phyloP scores from a whole-genome alignment of 1,140 invertebrate genomes.

The Anagrus nilaparvatae region DNA sequence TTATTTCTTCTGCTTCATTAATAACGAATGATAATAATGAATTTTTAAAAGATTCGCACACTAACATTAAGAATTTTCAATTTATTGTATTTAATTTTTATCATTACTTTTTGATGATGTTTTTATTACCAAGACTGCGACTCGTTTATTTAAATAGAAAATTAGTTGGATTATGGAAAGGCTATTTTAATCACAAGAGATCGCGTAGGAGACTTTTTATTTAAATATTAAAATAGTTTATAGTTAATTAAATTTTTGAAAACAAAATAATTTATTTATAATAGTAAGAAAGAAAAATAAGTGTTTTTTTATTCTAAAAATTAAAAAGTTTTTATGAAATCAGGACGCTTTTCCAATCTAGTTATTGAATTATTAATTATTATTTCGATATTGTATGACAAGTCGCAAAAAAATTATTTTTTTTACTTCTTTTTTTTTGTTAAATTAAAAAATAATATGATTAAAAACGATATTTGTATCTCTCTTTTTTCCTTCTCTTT shows the following conservation, averaged over 20 bases:
- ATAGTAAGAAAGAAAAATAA: slow-evolving; percentile 12
- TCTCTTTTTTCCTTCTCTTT: slow-evolving; percentile 19
- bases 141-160: slow-evolving; percentile 50
- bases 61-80: slow-evolving; percentile 5
- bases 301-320: background rate
- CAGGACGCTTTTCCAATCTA: slow-evolving; percentile 8
- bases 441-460: slow-evolving; percentile 1
- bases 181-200: slow-evolving; percentile 66
- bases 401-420: slow-evolving; percentile 12
- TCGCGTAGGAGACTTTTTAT: slow-evolving; percentile 51
- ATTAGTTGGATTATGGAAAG: slow-evolving; percentile 65
- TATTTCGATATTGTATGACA: slow-evolving; percentile 17
- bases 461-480: slow-evolving; percentile 23
- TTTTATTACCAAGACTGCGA: slow-evolving; percentile 29
- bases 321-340: background rate
- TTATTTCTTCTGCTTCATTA: slow-evolving; percentile 16
- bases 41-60: slow-evolving; percentile 8
- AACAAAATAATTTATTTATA: too few species aligned
- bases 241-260: slow-evolving; percentile 16
- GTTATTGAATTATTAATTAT: too few species aligned
- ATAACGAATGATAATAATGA: too few species aligned
- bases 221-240: slow-evolving; percentile 14
- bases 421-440: slow-evolving; percentile 8
- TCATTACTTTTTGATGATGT: slow-evolving; percentile 19
- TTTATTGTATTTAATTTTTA: slow-evolving; percentile 4